These are phyloP conservation scores for Arvicanthis niloticus DNA, from an alignment of 2,113 vertebrate genomes.

Conservation along the genomic window DNA sequence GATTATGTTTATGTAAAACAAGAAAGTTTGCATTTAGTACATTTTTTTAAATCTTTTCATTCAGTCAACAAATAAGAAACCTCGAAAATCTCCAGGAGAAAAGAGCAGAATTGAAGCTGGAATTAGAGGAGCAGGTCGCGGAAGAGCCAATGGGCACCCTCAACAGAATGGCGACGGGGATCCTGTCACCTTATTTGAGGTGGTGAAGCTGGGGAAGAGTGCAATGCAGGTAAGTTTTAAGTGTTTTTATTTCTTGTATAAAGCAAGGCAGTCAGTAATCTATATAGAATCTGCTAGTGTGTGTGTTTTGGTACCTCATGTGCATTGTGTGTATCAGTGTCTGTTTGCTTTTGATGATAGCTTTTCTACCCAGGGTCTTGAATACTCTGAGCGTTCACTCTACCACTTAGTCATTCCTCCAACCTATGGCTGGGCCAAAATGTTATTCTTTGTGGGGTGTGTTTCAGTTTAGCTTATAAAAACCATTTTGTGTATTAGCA, in stretches of 20 bases:
- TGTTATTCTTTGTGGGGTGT: background rate
- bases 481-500: conserved; percentile 16
- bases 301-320: background rate
- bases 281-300: background rate
- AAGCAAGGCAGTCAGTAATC: background rate
- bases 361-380: background rate
- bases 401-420: background rate
- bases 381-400: no score
- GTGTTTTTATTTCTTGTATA: conserved; percentile 47
- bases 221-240: conserved; percentile 95
- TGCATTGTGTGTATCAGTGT: background rate
- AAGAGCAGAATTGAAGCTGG: conserved; percentile 89
- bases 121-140: conserved; percentile 87
- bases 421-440: background rate
- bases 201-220: conserved; percentile 97
- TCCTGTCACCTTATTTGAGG: conserved; percentile 96
- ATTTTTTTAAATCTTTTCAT: conserved; percentile 79
- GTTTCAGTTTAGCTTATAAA: conserved; percentile 28
- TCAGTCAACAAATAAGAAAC: conserved; percentile 95
- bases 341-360: background rate
- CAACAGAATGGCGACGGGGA: conserved; percentile 97
- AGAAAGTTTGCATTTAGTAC: conserved; percentile 70
- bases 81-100: conserved; percentile 93
- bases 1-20: conserved; percentile 19
- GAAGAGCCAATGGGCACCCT: conserved; percentile 95